A percentile compares a stretch with the other conserved stretches of the same genome.
Conservation (phyloP, 2,797 vertebrate genomes). For the Halcyon badia region DNA sequence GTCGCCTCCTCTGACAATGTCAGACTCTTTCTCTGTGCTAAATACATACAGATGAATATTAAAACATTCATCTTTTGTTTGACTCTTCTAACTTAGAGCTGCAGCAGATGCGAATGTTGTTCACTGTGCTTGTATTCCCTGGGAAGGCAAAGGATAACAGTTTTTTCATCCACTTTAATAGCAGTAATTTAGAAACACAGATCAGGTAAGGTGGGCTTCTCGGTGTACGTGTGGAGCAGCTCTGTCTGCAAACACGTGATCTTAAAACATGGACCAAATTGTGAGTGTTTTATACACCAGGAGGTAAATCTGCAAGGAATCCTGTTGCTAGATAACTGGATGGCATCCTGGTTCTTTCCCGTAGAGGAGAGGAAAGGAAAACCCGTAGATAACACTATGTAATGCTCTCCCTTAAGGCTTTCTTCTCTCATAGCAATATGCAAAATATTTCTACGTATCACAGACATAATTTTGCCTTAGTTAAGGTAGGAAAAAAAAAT, state of each 20-base stretch:
- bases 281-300: not conserved
- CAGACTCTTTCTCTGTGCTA: constrained; percentile 17
- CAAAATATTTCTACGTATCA: not conserved
- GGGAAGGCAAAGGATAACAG: not conserved
- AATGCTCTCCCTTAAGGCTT: not conserved
- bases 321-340: not conserved
- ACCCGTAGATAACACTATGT: not conserved
- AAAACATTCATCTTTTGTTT: constrained; percentile 38
- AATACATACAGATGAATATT: constrained; percentile 51
- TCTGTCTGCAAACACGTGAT: not conserved
- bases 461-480: not conserved
- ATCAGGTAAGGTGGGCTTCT: not conserved
- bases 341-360: not conserved
- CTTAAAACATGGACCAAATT: not conserved
- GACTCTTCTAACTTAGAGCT: not conserved
- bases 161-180: not conserved
- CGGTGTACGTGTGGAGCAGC: not conserved
- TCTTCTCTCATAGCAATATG: not conserved
- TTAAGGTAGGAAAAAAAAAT: not conserved
- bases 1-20: not conserved
- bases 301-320: not conserved
- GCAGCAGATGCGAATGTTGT: not conserved
- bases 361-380: not conserved
- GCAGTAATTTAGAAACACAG: not conserved
- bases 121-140: not conserved